A percentile compares a stretch with the other conserved stretches of the same genome.
Conservation (phyloP, 2,113 vertebrate species). For the Gasterosteus nipponicus region DNA sequence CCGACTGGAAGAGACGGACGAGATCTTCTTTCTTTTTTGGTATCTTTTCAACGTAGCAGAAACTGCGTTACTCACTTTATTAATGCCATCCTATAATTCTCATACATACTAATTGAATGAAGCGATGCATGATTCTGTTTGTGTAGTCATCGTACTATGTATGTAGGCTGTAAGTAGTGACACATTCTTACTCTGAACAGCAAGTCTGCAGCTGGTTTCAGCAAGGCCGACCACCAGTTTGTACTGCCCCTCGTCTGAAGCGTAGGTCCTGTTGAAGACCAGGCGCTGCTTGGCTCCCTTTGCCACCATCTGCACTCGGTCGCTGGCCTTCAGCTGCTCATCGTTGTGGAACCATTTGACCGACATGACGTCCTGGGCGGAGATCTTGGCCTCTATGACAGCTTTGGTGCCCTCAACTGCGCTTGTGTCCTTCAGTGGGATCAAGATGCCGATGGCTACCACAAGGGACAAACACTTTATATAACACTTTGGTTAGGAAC, state of each 20-base stretch:
- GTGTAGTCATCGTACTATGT: not conserved
- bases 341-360: constrained; percentile 93
- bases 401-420: constrained; percentile 93
- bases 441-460: constrained; percentile 88
- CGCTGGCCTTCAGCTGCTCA: constrained; percentile 84
- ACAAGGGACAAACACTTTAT: constrained; percentile 22
- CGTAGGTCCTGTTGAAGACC: constrained; percentile 87
- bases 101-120: not conserved
- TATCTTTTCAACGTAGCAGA: not conserved
- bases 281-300: constrained; percentile 95
- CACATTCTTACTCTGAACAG: constrained; percentile 84
- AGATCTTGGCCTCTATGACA: constrained; percentile 95
- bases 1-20: too few species aligned
- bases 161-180: not conserved
- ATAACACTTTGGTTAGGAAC: not conserved
- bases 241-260: constrained; percentile 91
- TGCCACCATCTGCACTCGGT: constrained; percentile 89
- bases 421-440: constrained; percentile 88
- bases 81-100: not conserved
- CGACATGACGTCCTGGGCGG: constrained; percentile 90
- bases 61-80: not conserved
- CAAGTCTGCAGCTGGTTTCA: constrained; percentile 89
- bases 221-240: constrained; percentile 89
- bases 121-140: not conserved
- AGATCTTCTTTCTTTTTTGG: not conserved